Conservation (phyloP, 2,113 vertebrate genomes). For the Nycticryphes semicollaris region DNA sequence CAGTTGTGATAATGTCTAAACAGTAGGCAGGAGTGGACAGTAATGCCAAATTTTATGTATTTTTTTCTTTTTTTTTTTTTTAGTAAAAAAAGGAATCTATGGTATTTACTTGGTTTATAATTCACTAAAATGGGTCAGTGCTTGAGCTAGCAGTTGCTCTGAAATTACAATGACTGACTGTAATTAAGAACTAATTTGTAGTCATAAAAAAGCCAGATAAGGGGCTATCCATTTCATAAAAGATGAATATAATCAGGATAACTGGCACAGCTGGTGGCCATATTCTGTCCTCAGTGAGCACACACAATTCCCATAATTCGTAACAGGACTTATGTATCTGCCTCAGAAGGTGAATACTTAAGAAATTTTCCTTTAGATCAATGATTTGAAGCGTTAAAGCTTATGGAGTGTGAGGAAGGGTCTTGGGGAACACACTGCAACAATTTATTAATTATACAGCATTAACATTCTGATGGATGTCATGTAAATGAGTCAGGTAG, state of each 20-base stretch:
- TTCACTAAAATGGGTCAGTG: conserved; percentile 66
- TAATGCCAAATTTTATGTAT: not conserved
- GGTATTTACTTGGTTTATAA: conserved; percentile 31
- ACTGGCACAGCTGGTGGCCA: conserved; percentile 60
- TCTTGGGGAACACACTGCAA: not conserved
- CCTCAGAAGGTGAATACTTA: conserved; percentile 26
- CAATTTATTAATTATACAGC: not conserved
- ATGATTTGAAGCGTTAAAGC: not conserved
- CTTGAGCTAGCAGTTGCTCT: conserved; percentile 59
- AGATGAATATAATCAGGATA: conserved; percentile 61
- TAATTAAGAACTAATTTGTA: conserved; percentile 72
- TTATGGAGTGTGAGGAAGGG: not conserved
- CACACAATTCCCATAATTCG: conserved; percentile 33
- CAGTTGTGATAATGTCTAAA: not conserved
- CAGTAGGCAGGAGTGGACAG: not conserved
- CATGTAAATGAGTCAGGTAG: not conserved
- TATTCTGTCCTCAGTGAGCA: conserved; percentile 1
- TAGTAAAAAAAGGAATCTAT: conserved; percentile 25
- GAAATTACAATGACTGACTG: conserved; percentile 61
- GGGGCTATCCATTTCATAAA: conserved; percentile 57
- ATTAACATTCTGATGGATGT: conserved; percentile 9
- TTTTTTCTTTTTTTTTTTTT: not conserved
- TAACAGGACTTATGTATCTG: not conserved
- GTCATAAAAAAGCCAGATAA: conserved; percentile 68
- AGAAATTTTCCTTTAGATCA: conserved; percentile 40